Conservation (phyloP, 1,140 invertebrate genomes). For the Brachionus plicatilis region DNA sequence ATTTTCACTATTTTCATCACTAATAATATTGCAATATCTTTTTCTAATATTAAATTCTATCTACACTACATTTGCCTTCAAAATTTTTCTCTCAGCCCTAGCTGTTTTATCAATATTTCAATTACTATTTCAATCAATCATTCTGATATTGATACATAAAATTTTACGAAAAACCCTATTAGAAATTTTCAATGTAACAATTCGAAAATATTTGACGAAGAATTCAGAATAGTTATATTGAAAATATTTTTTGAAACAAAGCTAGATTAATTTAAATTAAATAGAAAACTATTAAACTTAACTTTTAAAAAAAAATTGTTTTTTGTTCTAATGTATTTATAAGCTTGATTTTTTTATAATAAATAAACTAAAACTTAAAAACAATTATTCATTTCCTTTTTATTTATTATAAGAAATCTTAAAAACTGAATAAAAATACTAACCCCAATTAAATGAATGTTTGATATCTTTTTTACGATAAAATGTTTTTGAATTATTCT, state of each 20-base stretch:
- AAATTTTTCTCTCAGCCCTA: background rate
- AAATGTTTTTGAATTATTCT: too few species aligned
- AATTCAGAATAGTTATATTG: background rate
- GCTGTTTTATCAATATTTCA: background rate
- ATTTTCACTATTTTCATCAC: background rate
- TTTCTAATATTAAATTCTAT: background rate
- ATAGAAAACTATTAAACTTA: too few species aligned
- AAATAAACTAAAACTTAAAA: too few species aligned
- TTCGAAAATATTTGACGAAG: too few species aligned
- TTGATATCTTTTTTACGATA: too few species aligned
- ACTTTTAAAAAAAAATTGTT: too few species aligned
- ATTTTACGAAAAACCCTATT: background rate
- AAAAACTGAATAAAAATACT: too few species aligned
- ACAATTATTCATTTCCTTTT: too few species aligned
- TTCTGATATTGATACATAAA: background rate
- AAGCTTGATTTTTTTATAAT: too few species aligned
- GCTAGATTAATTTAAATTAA: background rate
- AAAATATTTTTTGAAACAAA: background rate
- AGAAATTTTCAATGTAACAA: background rate
- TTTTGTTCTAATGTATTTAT: too few species aligned
- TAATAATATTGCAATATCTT: background rate
- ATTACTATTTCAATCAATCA: background rate
- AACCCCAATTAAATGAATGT: too few species aligned
- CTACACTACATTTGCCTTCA: background rate
- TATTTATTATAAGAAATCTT: too few species aligned